phyloP scores from a whole-genome alignment of 2,888 invertebrate species.

The Apotomis betuletana region DNA sequence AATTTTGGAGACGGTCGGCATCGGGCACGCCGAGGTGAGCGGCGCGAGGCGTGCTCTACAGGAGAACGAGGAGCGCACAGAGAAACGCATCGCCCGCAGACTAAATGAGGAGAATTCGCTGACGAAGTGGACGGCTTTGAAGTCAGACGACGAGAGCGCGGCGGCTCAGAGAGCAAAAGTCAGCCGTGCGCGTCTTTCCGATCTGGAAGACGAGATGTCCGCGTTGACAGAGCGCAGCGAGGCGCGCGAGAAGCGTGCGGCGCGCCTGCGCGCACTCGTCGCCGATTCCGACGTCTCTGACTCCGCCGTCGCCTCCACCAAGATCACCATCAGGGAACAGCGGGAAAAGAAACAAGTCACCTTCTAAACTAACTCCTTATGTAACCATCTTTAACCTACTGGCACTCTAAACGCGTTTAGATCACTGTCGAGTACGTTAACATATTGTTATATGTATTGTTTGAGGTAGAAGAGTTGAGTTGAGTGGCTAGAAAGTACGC shows the following conservation, averaged over 20 bases:
- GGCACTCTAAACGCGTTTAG: conserved; percentile 58
- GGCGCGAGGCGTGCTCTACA: conserved; percentile 77
- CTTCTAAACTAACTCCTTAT: conserved; percentile 62
- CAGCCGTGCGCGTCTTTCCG: conserved; percentile 86
- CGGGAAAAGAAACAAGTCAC: conserved; percentile 80
- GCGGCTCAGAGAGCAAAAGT: conserved; percentile 86
- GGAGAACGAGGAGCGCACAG: conserved; percentile 78
- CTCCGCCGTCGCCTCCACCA: conserved; percentile 63
- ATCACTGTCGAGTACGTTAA: conserved; percentile 45
- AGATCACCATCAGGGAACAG: conserved; percentile 72
- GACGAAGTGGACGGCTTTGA: conserved; percentile 87
- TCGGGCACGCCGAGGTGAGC: conserved; percentile 82
- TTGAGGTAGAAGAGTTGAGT: conserved; percentile 66
- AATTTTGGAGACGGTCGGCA: conserved; percentile 85
- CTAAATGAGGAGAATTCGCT: conserved; percentile 72
- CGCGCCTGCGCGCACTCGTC: conserved; percentile 87
- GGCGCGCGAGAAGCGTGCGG: conserved; percentile 87
- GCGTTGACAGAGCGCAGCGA: conserved; percentile 87
- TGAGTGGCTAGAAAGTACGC: conserved; percentile 66
- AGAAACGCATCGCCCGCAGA: conserved; percentile 75
- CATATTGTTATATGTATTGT: conserved; percentile 41
- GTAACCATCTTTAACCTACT: conserved; percentile 47
- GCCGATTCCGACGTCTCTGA: conserved; percentile 82
- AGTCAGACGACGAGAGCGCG: conserved; percentile 75
- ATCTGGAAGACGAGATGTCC: conserved; percentile 90